phyloP scores from a whole-genome alignment of 2,888 invertebrate genomes.

The Harpalus rufipes region DNA sequence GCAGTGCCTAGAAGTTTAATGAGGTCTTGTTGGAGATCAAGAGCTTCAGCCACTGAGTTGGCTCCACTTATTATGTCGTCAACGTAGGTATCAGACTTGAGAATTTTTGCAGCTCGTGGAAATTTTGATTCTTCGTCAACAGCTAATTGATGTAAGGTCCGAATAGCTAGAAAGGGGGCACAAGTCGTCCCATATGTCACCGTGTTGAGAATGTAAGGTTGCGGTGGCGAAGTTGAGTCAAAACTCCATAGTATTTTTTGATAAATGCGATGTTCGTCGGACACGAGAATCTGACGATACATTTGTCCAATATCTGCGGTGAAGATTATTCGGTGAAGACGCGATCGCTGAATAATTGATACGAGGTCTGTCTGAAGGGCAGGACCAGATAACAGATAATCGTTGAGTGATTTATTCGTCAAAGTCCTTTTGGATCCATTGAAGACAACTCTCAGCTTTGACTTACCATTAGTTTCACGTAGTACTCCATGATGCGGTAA shows the following conservation, averaged over 20 bases:
- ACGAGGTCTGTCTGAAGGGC: conserved; percentile 58
- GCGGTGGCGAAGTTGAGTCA: conserved; percentile 1
- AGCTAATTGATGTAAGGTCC: too few relatives aligned
- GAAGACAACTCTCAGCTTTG: too few relatives aligned
- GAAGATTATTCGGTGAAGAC: conserved; percentile 39
- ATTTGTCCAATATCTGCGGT: conserved; percentile 62
- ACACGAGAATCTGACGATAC: conserved; percentile 62
- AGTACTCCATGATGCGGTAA: too few relatives aligned
- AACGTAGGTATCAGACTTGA: too few relatives aligned
- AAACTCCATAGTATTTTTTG: conserved; percentile 57
- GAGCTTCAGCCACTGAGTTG: background rate
- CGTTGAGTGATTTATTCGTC: conserved; percentile 58
- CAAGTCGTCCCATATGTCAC: too few relatives aligned
- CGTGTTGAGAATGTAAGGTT: too few relatives aligned
- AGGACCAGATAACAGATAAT: conserved; percentile 53
- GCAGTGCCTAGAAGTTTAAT: background rate
- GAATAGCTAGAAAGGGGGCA: too few relatives aligned
- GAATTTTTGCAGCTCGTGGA: too few relatives aligned
- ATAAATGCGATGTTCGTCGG: conserved; percentile 33
- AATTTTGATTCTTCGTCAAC: too few relatives aligned
- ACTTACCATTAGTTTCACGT: too few relatives aligned
- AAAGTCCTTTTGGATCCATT: too few relatives aligned
- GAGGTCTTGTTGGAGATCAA: background rate
- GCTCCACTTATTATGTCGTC: too few relatives aligned
- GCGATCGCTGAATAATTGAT: conserved; percentile 46